A percentile compares a stretch with the other conserved stretches of the same genome.
These are phyloP conservation scores for Megaceryle alcyon DNA, from an alignment of 2,797 vertebrate species.

Conservation along the genomic window DNA sequence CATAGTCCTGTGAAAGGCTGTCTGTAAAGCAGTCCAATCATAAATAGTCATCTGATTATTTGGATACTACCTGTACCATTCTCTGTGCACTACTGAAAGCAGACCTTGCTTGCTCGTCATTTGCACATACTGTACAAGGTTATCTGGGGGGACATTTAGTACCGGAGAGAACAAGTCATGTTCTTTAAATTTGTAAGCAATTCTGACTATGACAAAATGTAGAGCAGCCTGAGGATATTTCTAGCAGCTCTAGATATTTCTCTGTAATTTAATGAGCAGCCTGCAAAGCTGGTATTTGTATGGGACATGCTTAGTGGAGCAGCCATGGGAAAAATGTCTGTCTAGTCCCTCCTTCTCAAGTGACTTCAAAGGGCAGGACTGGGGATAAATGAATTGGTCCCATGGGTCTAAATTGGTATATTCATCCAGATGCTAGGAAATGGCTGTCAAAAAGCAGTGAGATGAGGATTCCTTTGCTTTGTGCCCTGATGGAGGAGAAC, in stretches of 20 bases:
- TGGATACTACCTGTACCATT: background rate
- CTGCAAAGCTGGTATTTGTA: background rate
- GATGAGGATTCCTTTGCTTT: background rate
- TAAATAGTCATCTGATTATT: background rate
- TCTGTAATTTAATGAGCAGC: background rate
- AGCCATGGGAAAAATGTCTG: background rate
- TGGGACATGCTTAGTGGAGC: background rate
- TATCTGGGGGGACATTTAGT: background rate
- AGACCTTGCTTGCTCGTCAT: background rate
- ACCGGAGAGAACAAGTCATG: background rate
- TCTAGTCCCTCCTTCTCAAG: background rate
- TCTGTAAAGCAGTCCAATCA: background rate
- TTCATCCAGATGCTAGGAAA: background rate
- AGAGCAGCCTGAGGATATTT: background rate
- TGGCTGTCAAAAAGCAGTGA: background rate
- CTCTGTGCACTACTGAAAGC: background rate
- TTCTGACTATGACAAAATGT: background rate
- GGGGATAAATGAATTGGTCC: background rate
- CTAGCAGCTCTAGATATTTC: background rate
- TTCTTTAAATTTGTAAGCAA: background rate
- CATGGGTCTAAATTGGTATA: background rate
- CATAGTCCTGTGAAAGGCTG: background rate
- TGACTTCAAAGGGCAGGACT: background rate
- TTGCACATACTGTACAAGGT: background rate
- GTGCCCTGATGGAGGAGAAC: background rate